A percentile compares a stretch with the other conserved stretches of the same genome.
Conservation (phyloP, 2,113 vertebrate genomes). For the Benitochromis conjunctus region DNA sequence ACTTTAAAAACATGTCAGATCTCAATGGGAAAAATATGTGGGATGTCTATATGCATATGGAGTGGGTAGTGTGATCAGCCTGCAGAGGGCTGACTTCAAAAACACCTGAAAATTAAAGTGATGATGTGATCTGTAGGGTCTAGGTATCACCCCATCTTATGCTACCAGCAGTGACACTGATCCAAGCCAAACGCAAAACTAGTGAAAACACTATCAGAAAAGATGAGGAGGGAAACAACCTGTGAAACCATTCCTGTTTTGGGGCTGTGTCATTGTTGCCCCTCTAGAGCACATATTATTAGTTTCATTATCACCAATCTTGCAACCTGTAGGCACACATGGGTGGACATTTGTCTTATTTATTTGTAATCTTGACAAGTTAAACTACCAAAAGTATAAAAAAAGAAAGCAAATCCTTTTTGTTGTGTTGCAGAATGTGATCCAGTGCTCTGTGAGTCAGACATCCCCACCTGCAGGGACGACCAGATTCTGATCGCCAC, state of each 20-base stretch:
- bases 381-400: background rate
- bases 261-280: background rate
- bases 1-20: background rate
- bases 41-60: background rate
- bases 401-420: background rate
- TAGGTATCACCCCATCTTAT: background rate
- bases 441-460: constrained; percentile 80
- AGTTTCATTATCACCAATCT: background rate
- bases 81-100: background rate
- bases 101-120: background rate
- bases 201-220: background rate
- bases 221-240: background rate
- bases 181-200: background rate
- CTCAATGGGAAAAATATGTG: background rate
- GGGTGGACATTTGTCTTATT: background rate
- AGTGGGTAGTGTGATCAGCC: background rate
- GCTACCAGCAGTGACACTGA: background rate
- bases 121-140: background rate
- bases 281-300: background rate
- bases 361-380: background rate
- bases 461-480: constrained; percentile 78
- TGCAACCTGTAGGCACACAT: background rate
- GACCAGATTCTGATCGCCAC: constrained; percentile 85
- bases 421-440: constrained; percentile 82
- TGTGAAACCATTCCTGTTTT: background rate